A percentile compares a stretch with the other conserved stretches of the same genome.
These are phyloP conservation scores for Hydractinia echinata DNA, from an alignment of 30 jellyfish, hydroid and myxozoan species.

Conservation along the genomic window DNA sequence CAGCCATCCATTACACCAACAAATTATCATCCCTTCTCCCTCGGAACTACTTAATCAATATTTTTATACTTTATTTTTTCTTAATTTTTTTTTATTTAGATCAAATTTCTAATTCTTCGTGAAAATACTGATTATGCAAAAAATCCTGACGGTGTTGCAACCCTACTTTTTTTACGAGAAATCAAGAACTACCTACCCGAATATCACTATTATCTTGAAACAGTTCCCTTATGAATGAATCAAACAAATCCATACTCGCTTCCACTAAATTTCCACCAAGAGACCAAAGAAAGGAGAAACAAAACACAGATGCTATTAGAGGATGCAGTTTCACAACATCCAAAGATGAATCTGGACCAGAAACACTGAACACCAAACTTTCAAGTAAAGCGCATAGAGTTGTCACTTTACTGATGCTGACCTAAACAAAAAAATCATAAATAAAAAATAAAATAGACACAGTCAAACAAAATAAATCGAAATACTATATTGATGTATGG, in stretches of 20 bases:
- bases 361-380: slow-evolving; percentile 44
- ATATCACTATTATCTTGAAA: slow-evolving; percentile 70
- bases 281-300: slow-evolving; percentile 78
- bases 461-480: background rate
- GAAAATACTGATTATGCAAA: too few species aligned
- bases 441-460: background rate
- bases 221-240: slow-evolving; percentile 67
- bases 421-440: slow-evolving; percentile 33
- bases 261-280: slow-evolving; percentile 85
- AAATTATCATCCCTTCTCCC: too few species aligned
- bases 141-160: too few species aligned
- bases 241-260: slow-evolving; percentile 72
- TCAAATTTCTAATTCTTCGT: too few species aligned
- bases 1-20: background rate
- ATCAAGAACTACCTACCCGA: slow-evolving; percentile 47
- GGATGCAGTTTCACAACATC: slow-evolving; percentile 77
- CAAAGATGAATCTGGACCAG: slow-evolving; percentile 67
- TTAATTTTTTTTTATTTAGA: too few species aligned
- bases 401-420: slow-evolving; percentile 80
- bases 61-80: too few species aligned
- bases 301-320: slow-evolving; percentile 57
- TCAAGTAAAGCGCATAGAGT: slow-evolving; percentile 76
- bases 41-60: too few species aligned
- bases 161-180: too few species aligned
- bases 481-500: background rate